phyloP scores from a whole-genome alignment of 2,888 invertebrate species.

The Hemistola chrysoprasaria region DNA sequence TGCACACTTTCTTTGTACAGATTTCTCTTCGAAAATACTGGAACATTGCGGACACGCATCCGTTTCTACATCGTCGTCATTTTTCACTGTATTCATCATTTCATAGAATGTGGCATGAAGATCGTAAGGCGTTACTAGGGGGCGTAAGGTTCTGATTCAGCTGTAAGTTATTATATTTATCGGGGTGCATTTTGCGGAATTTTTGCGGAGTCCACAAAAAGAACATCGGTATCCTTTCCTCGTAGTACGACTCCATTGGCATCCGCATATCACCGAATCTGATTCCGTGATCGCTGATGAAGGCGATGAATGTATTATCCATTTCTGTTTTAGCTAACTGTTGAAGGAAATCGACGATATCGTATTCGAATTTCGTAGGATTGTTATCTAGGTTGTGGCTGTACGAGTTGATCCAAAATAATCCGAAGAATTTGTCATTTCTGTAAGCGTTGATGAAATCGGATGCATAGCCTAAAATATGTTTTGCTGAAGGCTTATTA shows the following conservation, averaged over 20 bases:
- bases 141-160: slow-evolving; percentile 84
- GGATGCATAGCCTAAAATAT: slow-evolving; percentile 84
- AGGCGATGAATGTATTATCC: slow-evolving; percentile 85
- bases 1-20: slow-evolving; percentile 83
- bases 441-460: slow-evolving; percentile 84
- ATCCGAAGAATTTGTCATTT: slow-evolving; percentile 84
- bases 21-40: slow-evolving; percentile 82
- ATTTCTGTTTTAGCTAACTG: slow-evolving; percentile 76
- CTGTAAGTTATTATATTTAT: slow-evolving; percentile 80
- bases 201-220: slow-evolving; percentile 85
- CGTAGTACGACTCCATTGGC: slow-evolving; percentile 88
- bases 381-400: slow-evolving; percentile 86
- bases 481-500: slow-evolving; percentile 82
- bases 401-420: slow-evolving; percentile 89
- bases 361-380: slow-evolving; percentile 84
- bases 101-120: slow-evolving; percentile 84
- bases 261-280: slow-evolving; percentile 86
- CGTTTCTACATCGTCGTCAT: slow-evolving; percentile 60
- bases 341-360: slow-evolving; percentile 78
- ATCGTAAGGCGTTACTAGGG: slow-evolving; percentile 88
- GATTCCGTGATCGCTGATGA: slow-evolving; percentile 90
- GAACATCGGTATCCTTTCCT: slow-evolving; percentile 88
- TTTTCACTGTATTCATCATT: slow-evolving; percentile 74
- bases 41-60: slow-evolving; percentile 84
- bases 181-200: slow-evolving; percentile 78